A percentile compares a stretch with the other conserved stretches of the same genome.
Conservation (phyloP, 2,888 invertebrate species). For the Tenthredo scrophulariae region DNA sequence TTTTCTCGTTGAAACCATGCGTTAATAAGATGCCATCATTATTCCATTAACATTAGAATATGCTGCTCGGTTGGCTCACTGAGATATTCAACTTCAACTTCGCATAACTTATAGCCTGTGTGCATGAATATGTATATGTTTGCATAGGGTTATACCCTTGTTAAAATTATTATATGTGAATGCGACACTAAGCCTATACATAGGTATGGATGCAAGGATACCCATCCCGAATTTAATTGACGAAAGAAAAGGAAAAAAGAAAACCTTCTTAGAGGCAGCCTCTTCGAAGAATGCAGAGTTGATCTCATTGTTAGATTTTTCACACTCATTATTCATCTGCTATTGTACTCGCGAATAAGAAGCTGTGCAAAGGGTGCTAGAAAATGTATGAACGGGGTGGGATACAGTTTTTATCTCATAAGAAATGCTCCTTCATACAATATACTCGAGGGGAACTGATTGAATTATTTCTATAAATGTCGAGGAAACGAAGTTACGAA, state of each 20-base stretch:
- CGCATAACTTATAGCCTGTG: background rate
- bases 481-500: background rate
- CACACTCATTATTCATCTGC: background rate
- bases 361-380: background rate
- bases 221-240: background rate
- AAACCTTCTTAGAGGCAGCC: background rate
- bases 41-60: background rate
- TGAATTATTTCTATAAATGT: background rate
- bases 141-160: background rate
- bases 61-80: background rate
- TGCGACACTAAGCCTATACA: background rate
- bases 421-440: background rate
- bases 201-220: too few species aligned
- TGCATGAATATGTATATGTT: constrained; percentile 22
- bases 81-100: background rate
- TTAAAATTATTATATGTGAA: background rate
- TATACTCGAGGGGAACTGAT: background rate
- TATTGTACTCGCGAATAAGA: background rate
- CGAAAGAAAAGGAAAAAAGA: background rate
- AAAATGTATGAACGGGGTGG: background rate
- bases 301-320: background rate
- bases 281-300: background rate
- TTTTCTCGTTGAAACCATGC: background rate
- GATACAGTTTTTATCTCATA: background rate
- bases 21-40: background rate